Conservation (phyloP, 2,797 vertebrate genomes). For the Ceyx erithaca region DNA sequence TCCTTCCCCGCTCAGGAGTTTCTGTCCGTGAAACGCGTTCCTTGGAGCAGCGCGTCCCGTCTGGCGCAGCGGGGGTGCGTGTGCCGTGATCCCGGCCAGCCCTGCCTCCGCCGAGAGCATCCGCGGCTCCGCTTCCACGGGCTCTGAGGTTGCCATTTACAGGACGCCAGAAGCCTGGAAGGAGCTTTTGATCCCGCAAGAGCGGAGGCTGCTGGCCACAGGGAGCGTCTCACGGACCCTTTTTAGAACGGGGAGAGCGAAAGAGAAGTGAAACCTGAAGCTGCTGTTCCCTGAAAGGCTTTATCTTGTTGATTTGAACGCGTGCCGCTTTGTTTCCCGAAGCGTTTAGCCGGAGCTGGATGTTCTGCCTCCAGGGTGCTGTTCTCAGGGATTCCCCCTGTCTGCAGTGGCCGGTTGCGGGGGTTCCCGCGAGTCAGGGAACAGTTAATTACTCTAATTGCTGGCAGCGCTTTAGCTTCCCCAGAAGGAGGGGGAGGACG, state of each 20-base stretch:
- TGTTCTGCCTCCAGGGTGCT: background rate
- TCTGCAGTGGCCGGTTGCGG: background rate
- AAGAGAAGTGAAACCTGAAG: background rate
- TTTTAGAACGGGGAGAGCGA: fast-evolving
- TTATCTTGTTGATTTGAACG: background rate
- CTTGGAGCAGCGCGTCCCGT: fast-evolving
- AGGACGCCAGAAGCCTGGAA: background rate
- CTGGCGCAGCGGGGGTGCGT: fast-evolving
- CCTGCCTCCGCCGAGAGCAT: background rate
- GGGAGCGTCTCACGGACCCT: background rate
- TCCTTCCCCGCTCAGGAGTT: background rate
- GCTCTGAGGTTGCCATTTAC: background rate
- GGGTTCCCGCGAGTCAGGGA: background rate
- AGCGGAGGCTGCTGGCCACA: background rate
- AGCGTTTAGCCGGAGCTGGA: background rate
- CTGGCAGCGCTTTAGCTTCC: background rate
- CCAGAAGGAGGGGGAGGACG: conserved; percentile 4
- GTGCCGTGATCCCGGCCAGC: background rate
- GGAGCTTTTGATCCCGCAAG: background rate
- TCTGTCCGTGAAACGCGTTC: background rate
- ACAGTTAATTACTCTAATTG: conserved; percentile 27
- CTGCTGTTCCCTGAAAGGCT: background rate
- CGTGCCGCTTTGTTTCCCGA: background rate
- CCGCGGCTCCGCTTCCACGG: background rate
- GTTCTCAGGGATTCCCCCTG: background rate